Evolutionary conservation across 2,797 vertebrate species (phyloP).

Genomic region (Avahi laniger): DNA sequence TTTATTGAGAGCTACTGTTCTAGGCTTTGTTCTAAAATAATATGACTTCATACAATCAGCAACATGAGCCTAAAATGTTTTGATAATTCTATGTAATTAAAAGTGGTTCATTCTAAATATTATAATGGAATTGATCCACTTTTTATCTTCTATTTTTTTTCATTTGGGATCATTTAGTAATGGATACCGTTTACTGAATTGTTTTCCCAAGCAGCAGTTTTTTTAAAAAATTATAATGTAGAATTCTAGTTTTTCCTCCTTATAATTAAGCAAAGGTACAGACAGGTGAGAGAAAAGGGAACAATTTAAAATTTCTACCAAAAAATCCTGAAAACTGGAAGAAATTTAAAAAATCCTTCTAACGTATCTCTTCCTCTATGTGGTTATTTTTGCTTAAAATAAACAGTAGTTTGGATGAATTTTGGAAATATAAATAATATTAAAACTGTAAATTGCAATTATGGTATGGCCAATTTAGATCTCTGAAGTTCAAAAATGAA

Average conservation of each 20-base stretch:
- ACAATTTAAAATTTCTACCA: background rate
- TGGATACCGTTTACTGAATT: background rate
- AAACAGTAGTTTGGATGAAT: no score
- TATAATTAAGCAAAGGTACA: background rate
- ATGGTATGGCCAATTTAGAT: no score
- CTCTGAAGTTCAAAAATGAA: no score
- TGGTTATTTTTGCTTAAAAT: no score
- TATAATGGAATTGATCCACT: background rate
- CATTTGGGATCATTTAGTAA: background rate
- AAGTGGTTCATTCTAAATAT: background rate
- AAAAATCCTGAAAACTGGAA: background rate
- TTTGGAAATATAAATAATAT: no score
- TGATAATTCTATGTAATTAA: background rate
- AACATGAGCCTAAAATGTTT: constrained; percentile 16
- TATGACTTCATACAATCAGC: background rate
- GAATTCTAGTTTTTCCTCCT: background rate
- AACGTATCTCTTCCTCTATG: background rate
- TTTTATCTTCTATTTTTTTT: background rate
- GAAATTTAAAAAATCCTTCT: background rate
- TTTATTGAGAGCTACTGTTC: background rate
- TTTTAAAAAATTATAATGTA: background rate
- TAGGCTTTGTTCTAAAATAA: background rate
- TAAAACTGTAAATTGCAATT: no score
- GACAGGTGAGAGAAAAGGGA: background rate
- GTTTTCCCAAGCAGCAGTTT: background rate